Percentiles rank a stretch among this genome's conserved stretches.
Conservation (phyloP, 2,888 invertebrate species). For the Melinopterus prodromus region DNA sequence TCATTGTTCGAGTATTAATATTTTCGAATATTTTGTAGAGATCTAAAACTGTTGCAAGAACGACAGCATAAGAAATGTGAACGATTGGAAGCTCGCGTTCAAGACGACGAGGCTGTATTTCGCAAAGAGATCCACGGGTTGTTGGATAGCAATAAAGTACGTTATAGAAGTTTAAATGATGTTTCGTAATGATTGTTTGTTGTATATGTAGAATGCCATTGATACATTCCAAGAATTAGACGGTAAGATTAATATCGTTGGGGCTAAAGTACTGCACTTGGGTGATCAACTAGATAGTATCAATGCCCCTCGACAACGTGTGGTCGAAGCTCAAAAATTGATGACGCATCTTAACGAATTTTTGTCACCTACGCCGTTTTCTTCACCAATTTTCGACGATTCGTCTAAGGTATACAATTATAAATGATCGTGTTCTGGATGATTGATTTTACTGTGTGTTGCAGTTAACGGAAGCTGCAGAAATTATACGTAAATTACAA, state of each 20-base stretch:
- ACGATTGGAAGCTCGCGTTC: conserved; percentile 79
- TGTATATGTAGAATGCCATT: conserved; percentile 77
- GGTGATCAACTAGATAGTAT: conserved; percentile 98
- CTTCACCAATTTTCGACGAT: conserved; percentile 88
- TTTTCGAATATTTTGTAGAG: conserved; percentile 56
- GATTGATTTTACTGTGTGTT: conserved; percentile 45
- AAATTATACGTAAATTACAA: conserved; percentile 95
- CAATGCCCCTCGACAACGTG: conserved; percentile 91
- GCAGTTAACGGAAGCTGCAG: conserved; percentile 93
- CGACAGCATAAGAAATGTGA: conserved; percentile 87
- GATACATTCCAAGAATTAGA: conserved; percentile 92
- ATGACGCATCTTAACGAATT: conserved; percentile 94
- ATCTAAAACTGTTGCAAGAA: conserved; percentile 78
- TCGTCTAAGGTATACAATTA: conserved; percentile 70
- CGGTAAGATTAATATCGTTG: conserved; percentile 95
- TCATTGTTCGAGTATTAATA: conserved; percentile 47
- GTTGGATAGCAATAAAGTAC: conserved; percentile 85
- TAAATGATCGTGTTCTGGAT: not conserved
- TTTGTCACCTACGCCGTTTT: conserved; percentile 83
- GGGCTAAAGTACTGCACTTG: conserved; percentile 97
- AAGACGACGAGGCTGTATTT: conserved; percentile 88
- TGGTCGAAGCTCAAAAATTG: conserved; percentile 93
- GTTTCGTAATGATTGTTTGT: conserved; percentile 26
- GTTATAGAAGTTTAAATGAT: conserved; percentile 34
- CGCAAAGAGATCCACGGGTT: conserved; percentile 82